Evolutionary conservation across 92 coral and sea anemone genomes (phyloP).

Genomic region (Phymanthus crucifer): DNA sequence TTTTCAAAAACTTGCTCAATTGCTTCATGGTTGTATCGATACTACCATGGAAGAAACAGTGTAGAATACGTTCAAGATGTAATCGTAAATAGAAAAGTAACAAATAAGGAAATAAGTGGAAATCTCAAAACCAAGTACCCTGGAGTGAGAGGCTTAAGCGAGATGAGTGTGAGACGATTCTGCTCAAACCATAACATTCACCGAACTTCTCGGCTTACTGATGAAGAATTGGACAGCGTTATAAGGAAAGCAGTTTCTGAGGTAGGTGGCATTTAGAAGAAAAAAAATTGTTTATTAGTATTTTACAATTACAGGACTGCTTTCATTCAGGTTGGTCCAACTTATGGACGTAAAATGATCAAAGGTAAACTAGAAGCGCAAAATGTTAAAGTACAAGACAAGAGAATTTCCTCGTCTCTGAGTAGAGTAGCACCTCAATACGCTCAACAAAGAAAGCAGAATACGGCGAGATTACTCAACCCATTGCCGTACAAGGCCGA

Average conservation of each 20-base stretch:
- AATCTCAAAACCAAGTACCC: slow-evolving; percentile 12
- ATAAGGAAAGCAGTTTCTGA: slow-evolving; percentile 13
- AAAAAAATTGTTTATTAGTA: too few species aligned
- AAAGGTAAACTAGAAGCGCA: slow-evolving; percentile 47
- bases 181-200: slow-evolving; percentile 32
- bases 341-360: slow-evolving; percentile 62
- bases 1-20: too few species aligned
- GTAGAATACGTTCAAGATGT: too few species aligned
- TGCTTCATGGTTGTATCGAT: too few species aligned
- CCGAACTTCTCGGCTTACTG: slow-evolving; percentile 5
- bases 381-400: slow-evolving; percentile 54
- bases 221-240: slow-evolving; percentile 21
- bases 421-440: slow-evolving; percentile 50
- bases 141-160: slow-evolving; percentile 23
- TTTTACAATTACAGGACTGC: too few species aligned
- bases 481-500: slow-evolving; percentile 60
- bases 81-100: slow-evolving; percentile 1
- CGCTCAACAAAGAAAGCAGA: slow-evolving; percentile 48
- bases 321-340: slow-evolving; percentile 48
- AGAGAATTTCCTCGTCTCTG: slow-evolving; percentile 52
- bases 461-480: slow-evolving; percentile 51
- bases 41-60: too few species aligned
- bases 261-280: slow-evolving; percentile 12
- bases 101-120: slow-evolving; percentile 15
- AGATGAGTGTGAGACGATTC: slow-evolving; percentile 23